Evolutionary conservation across 1,140 invertebrate genomes (phyloP), one percentile per base, ranked within the genome.

Genomic region (Notospermus geniculatus): DNA sequence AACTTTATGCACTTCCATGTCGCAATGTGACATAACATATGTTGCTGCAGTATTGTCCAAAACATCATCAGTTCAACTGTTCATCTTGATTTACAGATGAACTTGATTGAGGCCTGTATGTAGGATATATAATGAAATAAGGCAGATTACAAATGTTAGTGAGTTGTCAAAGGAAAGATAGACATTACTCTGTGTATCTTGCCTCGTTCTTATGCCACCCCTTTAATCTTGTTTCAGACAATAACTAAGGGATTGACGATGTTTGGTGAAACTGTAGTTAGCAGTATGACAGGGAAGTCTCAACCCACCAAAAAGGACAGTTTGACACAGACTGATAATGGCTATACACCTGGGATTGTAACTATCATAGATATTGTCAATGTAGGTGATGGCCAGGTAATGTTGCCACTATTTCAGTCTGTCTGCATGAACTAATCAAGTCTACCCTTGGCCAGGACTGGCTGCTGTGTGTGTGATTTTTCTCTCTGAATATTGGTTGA

Each of bases 211-310:
- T n/a, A n/a, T n/a, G n/a, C n/a, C n/a, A n/a, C n/a, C n/a, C n/a
- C n/a, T n/a, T n/a, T n/a, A n/a, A n/a, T n/a, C 43, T 28, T 27
- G 57, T 73, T 66, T 30, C 65, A 83, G 82, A 82, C 77, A 28
- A 72, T 85, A 25, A 75, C 81, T 39, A 84, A 84, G 72, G 84
- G 83, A 41, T 71, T 84, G 64, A 82, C 79, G 2, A 93, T 93
- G 54, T 84, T 98, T 60, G 91, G 94, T n/a, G 95, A 97, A 79
- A 92, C 90, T 29, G 91, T 98, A 17, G 93, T 93, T 0, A 92
- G 89, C 63, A 94, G 91, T 73, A 83, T 96, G 22, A 91, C 91
- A 0, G 91, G 91, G 17, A 82, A 80, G 63, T 81, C 68, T 27
- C 64, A 71, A 22, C 60, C 71, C 13, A 78, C 72, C 59, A 75